These are phyloP conservation scores for Elysia crispata DNA, from an alignment of 2,888 invertebrate genomes.

Conservation along the genomic window DNA sequence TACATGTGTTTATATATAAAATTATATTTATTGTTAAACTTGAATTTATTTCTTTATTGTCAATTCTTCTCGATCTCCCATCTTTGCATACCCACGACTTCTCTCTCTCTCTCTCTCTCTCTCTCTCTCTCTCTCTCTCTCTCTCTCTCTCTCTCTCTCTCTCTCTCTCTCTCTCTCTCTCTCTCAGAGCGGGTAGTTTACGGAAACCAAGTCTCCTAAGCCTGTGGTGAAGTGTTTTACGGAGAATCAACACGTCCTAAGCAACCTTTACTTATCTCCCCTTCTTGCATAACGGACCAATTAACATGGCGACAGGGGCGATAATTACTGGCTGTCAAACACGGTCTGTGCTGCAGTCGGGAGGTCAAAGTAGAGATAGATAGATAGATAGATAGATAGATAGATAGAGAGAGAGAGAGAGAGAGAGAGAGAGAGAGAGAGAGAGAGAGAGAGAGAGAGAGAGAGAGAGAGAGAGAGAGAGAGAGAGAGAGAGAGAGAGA, in stretches of 20 bases:
- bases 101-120: slow-evolving; percentile 2
- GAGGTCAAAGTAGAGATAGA: neutral
- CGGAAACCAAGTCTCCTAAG: neutral
- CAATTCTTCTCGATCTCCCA: neutral
- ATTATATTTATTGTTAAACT: no score
- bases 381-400: neutral
- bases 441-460: slow-evolving; percentile 21
- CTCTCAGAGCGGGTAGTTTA: neutral
- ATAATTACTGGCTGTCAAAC: no score
- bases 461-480: neutral
- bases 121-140: neutral
- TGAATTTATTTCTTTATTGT: neutral
- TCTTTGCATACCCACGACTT: neutral
- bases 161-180: slow-evolving; percentile 36
- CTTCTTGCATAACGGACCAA: no score
- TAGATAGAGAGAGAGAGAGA: slow-evolving; percentile 29
- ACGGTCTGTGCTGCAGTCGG: neutral
- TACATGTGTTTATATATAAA: no score
- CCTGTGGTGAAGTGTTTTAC: neutral
- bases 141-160: slow-evolving; percentile 1
- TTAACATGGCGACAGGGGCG: no score
- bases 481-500: slow-evolving; percentile 18
- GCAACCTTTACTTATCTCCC: no score
- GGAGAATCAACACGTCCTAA: no score
- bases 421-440: slow-evolving; percentile 18